Evolutionary conservation across 2,888 invertebrate genomes (phyloP), one percentile per base, ranked within the genome.

Genomic region (Alloscopus bannaensis): DNA sequence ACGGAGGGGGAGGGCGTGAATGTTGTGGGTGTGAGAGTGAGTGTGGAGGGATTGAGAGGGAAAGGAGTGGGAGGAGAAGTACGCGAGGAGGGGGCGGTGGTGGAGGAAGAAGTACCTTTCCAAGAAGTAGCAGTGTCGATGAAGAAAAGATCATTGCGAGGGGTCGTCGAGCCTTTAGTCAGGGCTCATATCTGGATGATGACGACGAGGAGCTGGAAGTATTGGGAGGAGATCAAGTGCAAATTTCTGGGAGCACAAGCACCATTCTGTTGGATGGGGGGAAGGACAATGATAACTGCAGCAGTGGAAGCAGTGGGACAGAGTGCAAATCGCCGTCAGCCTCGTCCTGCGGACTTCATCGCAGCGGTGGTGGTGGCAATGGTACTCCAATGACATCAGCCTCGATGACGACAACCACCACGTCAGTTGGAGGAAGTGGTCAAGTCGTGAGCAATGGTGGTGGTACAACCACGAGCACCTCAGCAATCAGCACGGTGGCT

Each of bases 61-160:
- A 66, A n/a, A n/a, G 66, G 36, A 28, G 20, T 16, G 50, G 20
- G 18, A 26, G 66, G 29, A 47, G 66, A 20, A 31, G 29, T 52
- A 66, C 31, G 20, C n/a, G 52, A 11, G 31, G 16, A 20, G 28
- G 24, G 20, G 42, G 3, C 2, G 50, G 11, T 18, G 64, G 42
- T 18, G 64, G 31, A 4, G 65, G 28, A 24, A 18, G 29, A 57
- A 24, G 22, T 1, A 52, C 69, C 6, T 68, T 75, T 50, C 76
- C 76, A 8, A 26, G 77, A 16, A 77, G 77, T 28, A 69, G 70
- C 16, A 77, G 77, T 40, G 70, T 77, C 29, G 77, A 77, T 28
- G 36, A 72, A 16, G 76, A 76, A 26, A 55, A 62, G 71, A 22
- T 57, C 4, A 22, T 31, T 31, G 57, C 26, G 47, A 26, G 20